A percentile compares a stretch with the other conserved stretches of the same genome.
These are phyloP conservation scores for Poeciliopsis turneri DNA, from an alignment of 2,797 vertebrate species.

Conservation along the genomic window DNA sequence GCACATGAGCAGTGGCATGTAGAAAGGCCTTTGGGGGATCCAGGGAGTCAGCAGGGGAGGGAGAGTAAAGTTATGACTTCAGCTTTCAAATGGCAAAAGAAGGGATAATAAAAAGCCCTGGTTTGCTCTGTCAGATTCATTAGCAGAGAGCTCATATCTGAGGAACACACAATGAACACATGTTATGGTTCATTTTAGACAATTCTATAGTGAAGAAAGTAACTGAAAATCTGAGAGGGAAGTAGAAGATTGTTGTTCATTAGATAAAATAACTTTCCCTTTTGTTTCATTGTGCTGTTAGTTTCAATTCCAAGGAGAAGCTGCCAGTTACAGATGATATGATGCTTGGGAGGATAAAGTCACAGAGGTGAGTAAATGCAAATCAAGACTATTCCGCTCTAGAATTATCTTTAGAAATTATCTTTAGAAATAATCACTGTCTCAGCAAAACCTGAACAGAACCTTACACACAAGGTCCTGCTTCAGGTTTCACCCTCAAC, in stretches of 20 bases:
- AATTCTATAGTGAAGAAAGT: neutral
- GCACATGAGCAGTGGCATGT: slow-evolving; percentile 45
- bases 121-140: slow-evolving; percentile 35
- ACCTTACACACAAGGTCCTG: neutral
- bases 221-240: neutral
- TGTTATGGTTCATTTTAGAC: neutral
- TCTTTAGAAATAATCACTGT: neutral
- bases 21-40: slow-evolving; percentile 65
- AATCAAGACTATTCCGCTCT: neutral
- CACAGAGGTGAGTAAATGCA: slow-evolving; percentile 54
- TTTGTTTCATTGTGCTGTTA: neutral
- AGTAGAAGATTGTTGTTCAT: neutral
- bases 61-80: slow-evolving; percentile 49
- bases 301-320: neutral
- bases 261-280: neutral
- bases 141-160: slow-evolving; percentile 29
- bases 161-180: slow-evolving; percentile 23
- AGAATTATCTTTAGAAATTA: neutral
- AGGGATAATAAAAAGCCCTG: slow-evolving; percentile 46
- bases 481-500: too few species aligned
- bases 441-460: too few species aligned
- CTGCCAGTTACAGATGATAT: slow-evolving; percentile 30
- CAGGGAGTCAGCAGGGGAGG: slow-evolving; percentile 7
- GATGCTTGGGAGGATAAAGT: slow-evolving; percentile 25
- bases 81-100: slow-evolving; percentile 45